phyloP scores from a whole-genome alignment of 92 coral and sea anemone genomes.

The Heliopora coerulea region DNA sequence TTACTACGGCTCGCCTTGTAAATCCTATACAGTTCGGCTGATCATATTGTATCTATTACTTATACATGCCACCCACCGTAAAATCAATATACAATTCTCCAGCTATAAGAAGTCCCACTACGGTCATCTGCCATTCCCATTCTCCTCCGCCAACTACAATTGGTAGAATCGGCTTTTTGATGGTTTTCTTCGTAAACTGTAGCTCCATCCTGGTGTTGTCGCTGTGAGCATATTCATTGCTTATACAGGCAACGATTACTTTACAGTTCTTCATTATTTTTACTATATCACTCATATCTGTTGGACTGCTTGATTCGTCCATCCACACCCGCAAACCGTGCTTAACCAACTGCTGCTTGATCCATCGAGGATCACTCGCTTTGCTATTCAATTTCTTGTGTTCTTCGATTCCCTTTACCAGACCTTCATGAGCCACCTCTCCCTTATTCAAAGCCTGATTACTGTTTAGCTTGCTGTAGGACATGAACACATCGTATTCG shows the following conservation, averaged over 20 bases:
- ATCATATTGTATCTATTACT: too few relatives aligned
- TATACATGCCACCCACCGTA: constrained; percentile 57
- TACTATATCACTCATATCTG: constrained; percentile 62
- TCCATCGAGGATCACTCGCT: constrained; percentile 69
- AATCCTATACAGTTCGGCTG: too few relatives aligned
- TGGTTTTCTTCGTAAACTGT: constrained; percentile 92
- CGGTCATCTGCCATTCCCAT: constrained; percentile 93
- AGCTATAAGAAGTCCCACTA: constrained; percentile 88
- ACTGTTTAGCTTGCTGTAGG: constrained; percentile 87
- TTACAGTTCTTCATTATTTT: constrained; percentile 69
- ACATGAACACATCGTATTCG: constrained; percentile 78
- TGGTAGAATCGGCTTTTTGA: constrained; percentile 83
- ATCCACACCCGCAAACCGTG: constrained; percentile 61
- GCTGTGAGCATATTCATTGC: constrained; percentile 86
- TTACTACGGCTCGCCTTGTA: too few relatives aligned
- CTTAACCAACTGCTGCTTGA: constrained; percentile 57
- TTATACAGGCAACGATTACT: constrained; percentile 84
- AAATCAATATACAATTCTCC: constrained; percentile 95
- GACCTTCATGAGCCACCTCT: constrained; percentile 51
- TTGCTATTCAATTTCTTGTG: background rate
- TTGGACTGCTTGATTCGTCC: constrained; percentile 48
- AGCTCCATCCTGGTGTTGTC: constrained; percentile 94
- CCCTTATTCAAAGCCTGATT: constrained; percentile 63
- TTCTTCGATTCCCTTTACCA: constrained; percentile 40
- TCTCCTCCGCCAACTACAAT: constrained; percentile 83